phyloP scores from a whole-genome alignment of 1,140 invertebrate species.

The Drosophila arizonae region DNA sequence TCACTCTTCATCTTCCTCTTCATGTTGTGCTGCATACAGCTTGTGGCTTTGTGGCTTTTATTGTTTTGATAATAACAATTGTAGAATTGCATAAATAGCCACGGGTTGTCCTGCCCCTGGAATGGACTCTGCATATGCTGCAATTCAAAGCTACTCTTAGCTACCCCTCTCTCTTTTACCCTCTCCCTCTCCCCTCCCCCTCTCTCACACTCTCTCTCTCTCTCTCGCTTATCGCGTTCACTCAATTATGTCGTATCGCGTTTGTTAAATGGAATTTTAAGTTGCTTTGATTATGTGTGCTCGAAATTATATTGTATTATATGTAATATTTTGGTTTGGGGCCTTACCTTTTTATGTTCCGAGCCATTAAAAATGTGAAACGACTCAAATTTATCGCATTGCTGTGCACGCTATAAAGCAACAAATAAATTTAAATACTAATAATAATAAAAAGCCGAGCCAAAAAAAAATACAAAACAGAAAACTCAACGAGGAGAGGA shows the following conservation, averaged over 20 bases:
- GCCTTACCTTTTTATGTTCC: slow-evolving; percentile 68
- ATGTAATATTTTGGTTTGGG: slow-evolving; percentile 39
- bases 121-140: slow-evolving; percentile 69
- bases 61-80: slow-evolving; percentile 54
- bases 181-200: neutral
- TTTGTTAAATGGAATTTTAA: slow-evolving; percentile 76
- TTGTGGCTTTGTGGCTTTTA: slow-evolving; percentile 7
- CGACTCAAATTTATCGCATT: slow-evolving; percentile 74
- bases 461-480: slow-evolving; percentile 56
- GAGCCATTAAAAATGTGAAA: slow-evolving; percentile 70
- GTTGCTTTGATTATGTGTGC: slow-evolving; percentile 69
- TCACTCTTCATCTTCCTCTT: neutral
- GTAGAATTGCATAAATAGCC: slow-evolving; percentile 75
- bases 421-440: slow-evolving; percentile 82
- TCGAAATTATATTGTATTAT: slow-evolving; percentile 40
- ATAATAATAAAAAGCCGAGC: slow-evolving; percentile 75
- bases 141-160: slow-evolving; percentile 41
- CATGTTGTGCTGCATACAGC: too few species aligned
- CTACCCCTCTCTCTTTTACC: neutral
- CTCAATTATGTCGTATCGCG: slow-evolving; percentile 76
- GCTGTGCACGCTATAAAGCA: slow-evolving; percentile 74
- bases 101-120: slow-evolving; percentile 50
- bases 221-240: slow-evolving; percentile 29
- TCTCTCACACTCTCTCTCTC: neutral
- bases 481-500: slow-evolving; percentile 36